These are phyloP conservation scores for Chaenocephalus aceratus DNA, from an alignment of 2,113 vertebrate genomes.

Conservation along the genomic window DNA sequence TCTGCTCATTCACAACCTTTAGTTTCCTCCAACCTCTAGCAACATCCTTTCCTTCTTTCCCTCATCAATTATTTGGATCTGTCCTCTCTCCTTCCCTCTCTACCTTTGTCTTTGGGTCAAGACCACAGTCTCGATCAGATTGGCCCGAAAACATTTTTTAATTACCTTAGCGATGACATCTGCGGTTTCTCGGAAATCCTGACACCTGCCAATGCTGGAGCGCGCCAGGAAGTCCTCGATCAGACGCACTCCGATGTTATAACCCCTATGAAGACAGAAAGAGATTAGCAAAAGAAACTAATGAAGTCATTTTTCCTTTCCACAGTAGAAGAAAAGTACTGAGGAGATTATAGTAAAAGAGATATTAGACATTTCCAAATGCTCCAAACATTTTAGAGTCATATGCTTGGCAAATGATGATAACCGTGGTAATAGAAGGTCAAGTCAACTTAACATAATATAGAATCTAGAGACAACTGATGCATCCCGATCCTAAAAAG, in stretches of 20 bases:
- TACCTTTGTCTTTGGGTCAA: constrained; percentile 42
- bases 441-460: constrained; percentile 24
- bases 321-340: background rate
- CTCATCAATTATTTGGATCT: constrained; percentile 5
- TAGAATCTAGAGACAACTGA: constrained; percentile 27
- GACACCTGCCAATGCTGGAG: constrained; percentile 97
- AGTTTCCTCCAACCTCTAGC: background rate
- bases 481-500: constrained; percentile 45
- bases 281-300: background rate
- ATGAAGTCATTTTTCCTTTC: constrained; percentile 1
- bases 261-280: constrained; percentile 86
- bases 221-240: constrained; percentile 98
- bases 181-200: constrained; percentile 98
- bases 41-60: background rate
- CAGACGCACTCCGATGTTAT: constrained; percentile 97
- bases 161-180: constrained; percentile 98
- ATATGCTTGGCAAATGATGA: constrained; percentile 26
- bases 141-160: constrained; percentile 49
- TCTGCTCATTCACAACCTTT: background rate
- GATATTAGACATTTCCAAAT: constrained; percentile 4
- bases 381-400: constrained; percentile 22
- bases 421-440: constrained; percentile 31
- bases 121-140: constrained; percentile 56
- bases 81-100: constrained; percentile 5
- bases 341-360: background rate